These are phyloP conservation scores for Oreortyx pictus DNA, from an alignment of 2,797 vertebrate genomes.

Conservation along the genomic window DNA sequence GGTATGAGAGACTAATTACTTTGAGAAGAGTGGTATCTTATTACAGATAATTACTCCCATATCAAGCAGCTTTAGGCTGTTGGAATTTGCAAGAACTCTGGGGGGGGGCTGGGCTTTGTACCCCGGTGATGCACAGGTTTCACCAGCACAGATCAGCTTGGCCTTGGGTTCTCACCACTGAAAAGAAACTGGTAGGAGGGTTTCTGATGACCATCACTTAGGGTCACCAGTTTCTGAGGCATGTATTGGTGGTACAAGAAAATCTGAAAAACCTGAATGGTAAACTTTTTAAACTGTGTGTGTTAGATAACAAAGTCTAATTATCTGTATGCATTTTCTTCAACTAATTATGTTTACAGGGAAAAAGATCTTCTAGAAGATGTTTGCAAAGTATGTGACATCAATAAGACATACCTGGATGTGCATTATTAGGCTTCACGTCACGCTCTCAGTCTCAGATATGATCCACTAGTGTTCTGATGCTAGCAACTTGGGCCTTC, in stretches of 20 bases:
- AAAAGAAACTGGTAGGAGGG: not conserved
- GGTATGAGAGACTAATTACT: not conserved
- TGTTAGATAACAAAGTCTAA: not conserved
- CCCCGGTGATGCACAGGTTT: not conserved
- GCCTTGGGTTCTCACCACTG: not conserved
- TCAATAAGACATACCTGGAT: not conserved
- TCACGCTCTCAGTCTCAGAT: not conserved
- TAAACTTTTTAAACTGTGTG: not conserved
- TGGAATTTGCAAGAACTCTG: not conserved
- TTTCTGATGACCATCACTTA: not conserved
- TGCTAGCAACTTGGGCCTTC: not conserved
- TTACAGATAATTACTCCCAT: not conserved
- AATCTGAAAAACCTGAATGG: not conserved
- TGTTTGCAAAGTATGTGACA: not conserved
- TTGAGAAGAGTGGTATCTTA: not conserved
- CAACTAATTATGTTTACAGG: not conserved
- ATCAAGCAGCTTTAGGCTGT: not conserved
- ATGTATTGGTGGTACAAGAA: rapidly evolving
- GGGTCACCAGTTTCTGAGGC: rapidly evolving
- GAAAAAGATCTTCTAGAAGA: not conserved
- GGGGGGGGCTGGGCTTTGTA: not conserved
- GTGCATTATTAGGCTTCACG: not conserved
- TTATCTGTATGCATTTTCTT: not conserved
- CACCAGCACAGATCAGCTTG: not conserved
- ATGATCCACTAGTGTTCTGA: not conserved